Evolutionary conservation across 2,888 invertebrate genomes (phyloP), one percentile per base, ranked within the genome.

Genomic region (Ceriagrion tenellum): DNA sequence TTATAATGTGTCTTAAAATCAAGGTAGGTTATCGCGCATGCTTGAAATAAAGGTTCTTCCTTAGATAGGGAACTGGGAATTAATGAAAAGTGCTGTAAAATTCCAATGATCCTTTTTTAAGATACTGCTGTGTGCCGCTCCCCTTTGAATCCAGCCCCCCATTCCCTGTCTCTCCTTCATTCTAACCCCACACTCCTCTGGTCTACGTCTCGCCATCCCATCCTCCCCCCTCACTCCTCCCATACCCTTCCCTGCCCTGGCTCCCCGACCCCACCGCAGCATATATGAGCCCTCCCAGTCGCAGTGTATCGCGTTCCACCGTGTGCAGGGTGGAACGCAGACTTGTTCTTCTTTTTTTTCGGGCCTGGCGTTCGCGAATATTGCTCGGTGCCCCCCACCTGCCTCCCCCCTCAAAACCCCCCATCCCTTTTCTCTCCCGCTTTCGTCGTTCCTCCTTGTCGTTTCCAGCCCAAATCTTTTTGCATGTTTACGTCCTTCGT

Each of bases 301-400:
- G 81, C 30, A 35, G 81, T 81, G 35, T 35, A 81, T 81, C 35
- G 81, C 81, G 81, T 81, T 81, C 81, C 81, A 81, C 81, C 30
- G 35, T 81, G 81, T 81, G 35, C 35, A 81, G 35, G 81, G 30
- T 81, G 81, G 81, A 81, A 81, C 81, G 35, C 30, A 18, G 81
- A 35, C 35, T 81, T n/a, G 3, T 59, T 59, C 20, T 3, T 35
- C 13, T 35, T 81, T 81, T 81, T 81, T 35, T 81, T 81, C 81
- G 81, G 35, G 81, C n/a, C 8, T 20, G 26, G 26, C 35, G 10
- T 35, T 35, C 81, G 81, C 81, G 30, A 81, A 81, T 81, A 35
- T 35, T 81, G 81, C 35, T 3, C 26, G 30, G 26, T 10, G 26
- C 56, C 30, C 55, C 18, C 90, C n/a, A n/a, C n/a, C n/a, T n/a